Percentiles rank a stretch among this genome's conserved stretches.
phyloP scores from a whole-genome alignment of 2,797 vertebrate genomes.

The Gymnothorax javanicus region DNA sequence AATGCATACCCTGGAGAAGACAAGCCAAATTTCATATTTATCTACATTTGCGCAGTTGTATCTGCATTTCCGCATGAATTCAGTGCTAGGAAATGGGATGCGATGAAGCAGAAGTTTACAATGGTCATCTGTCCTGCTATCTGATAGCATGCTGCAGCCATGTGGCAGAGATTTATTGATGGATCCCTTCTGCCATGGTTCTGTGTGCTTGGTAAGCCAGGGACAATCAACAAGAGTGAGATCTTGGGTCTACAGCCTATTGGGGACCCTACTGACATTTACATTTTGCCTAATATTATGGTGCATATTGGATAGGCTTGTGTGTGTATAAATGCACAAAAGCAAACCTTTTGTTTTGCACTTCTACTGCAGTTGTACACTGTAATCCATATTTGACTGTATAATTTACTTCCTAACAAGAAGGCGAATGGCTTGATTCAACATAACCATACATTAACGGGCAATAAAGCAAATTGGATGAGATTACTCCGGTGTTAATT shows the following conservation, averaged over 20 bases:
- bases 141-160: not conserved
- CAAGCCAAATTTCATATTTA: not conserved
- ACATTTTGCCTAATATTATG: not conserved
- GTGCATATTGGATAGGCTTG: constrained; percentile 21
- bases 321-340: constrained; percentile 13
- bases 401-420: constrained; percentile 77
- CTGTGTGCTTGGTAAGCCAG: not conserved
- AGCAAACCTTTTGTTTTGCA: constrained; percentile 39
- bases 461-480: constrained; percentile 79
- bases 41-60: not conserved
- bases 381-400: constrained; percentile 57
- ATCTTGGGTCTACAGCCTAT: not conserved
- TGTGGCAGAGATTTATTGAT: not conserved
- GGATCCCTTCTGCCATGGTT: not conserved
- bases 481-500: constrained; percentile 74
- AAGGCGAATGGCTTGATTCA: constrained; percentile 72
- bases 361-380: constrained; percentile 52
- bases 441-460: constrained; percentile 73
- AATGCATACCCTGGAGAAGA: not conserved
- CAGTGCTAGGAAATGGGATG: not conserved
- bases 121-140: not conserved
- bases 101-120: no score
- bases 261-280: not conserved
- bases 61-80: not conserved
- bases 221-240: not conserved